Conservation (phyloP, 2,113 vertebrate species). For the Ammodramus savannarum region DNA sequence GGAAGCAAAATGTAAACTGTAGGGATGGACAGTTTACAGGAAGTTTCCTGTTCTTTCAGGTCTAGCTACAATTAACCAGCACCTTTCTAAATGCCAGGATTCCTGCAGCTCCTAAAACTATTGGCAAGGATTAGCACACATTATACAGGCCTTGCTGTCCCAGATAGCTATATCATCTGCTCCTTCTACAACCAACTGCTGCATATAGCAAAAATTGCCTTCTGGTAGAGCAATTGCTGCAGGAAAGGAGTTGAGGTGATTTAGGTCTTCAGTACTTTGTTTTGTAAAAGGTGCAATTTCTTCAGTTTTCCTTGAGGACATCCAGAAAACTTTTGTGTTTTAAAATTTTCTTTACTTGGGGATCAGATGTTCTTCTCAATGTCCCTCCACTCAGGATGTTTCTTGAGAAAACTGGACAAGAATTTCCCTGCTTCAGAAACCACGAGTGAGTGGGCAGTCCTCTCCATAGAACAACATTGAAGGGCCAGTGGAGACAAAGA, state of each 20-base stretch:
- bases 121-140: neutral
- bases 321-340: neutral
- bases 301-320: neutral
- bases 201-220: neutral
- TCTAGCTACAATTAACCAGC: neutral
- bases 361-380: neutral
- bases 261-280: neutral
- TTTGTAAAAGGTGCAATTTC: neutral
- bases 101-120: neutral
- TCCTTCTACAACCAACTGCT: neutral
- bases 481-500: neutral
- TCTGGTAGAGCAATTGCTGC: neutral
- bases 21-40: neutral
- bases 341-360: neutral
- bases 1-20: neutral
- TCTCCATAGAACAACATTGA: rapidly evolving
- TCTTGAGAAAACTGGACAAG: neutral
- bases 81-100: neutral
- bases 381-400: neutral
- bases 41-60: neutral
- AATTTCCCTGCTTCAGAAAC: neutral
- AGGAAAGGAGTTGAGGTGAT: neutral
- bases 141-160: neutral
- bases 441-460: neutral
- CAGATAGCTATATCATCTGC: neutral